A percentile compares a stretch with the other conserved stretches of the same genome.
These are phyloP conservation scores for Metopolophium dirhodum DNA, from an alignment of 1,140 invertebrate species.

Conservation along the genomic window DNA sequence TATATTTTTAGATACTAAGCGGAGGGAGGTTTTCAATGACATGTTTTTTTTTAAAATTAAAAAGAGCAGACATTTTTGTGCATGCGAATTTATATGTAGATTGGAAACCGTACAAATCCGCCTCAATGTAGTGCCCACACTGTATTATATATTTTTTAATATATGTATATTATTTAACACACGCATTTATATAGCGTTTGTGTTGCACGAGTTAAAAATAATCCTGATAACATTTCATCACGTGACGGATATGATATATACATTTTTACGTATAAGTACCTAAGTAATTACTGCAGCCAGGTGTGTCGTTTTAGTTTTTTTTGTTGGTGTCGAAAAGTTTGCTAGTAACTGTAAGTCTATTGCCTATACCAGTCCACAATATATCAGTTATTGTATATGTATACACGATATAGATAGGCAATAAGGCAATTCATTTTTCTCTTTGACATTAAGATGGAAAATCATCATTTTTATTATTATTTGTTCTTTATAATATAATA, in stretches of 20 bases:
- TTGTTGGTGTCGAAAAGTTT: not conserved
- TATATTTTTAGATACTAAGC: not conserved
- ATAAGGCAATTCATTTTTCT: not conserved
- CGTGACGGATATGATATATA: no score
- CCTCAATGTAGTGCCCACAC: not conserved
- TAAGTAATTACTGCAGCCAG: no score
- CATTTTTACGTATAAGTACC: no score
- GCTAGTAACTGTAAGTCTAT: not conserved
- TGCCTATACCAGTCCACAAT: not conserved
- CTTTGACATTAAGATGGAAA: not conserved
- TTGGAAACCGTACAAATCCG: not conserved
- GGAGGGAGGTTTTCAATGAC: not conserved
- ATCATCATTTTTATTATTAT: not conserved
- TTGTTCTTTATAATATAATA: not conserved
- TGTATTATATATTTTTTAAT: not conserved
- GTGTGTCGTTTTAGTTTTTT: no score
- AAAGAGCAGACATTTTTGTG: not conserved
- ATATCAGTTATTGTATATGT: not conserved
- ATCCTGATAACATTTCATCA: no score
- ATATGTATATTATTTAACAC: not conserved
- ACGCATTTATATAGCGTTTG: not conserved
- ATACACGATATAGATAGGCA: no score
- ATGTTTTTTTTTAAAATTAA: not conserved
- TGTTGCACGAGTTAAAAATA: no score
- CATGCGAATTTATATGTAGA: not conserved